phyloP scores from a whole-genome alignment of 30 jellyfish, hydroid and myxozoan species.

The Turritopsis dohrnii region DNA sequence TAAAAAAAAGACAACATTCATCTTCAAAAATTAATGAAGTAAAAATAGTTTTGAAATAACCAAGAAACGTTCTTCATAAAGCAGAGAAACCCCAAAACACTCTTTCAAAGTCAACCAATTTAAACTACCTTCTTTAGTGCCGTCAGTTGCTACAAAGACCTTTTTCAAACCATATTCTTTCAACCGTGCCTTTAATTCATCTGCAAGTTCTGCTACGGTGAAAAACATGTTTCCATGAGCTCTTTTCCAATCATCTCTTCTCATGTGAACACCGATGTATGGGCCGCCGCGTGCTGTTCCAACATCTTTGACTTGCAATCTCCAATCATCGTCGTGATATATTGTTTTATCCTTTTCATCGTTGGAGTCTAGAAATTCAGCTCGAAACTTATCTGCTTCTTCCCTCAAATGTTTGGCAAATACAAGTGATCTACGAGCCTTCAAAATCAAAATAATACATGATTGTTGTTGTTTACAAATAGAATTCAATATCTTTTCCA shows the following conservation, averaged over 20 bases:
- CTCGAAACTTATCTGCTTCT: constrained; percentile 62
- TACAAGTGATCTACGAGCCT: constrained; percentile 90
- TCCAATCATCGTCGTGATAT: constrained; percentile 71
- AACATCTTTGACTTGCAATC: constrained; percentile 64
- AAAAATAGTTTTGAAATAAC: too few species aligned
- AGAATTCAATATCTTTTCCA: too few species aligned
- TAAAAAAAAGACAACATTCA: constrained; percentile 14
- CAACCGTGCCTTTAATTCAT: constrained; percentile 39
- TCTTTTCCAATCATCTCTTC: constrained; percentile 66
- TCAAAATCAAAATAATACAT: too few species aligned
- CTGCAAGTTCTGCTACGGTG: constrained; percentile 47
- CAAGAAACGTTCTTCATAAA: too few species aligned
- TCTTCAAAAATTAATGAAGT: too few species aligned
- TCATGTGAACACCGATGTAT: constrained; percentile 73
- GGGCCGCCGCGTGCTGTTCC: constrained; percentile 90
- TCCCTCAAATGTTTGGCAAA: constrained; percentile 78
- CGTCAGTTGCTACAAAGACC: constrained; percentile 75
- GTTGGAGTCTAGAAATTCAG: constrained; percentile 43
- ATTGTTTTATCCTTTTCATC: constrained; percentile 65
- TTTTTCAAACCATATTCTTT: constrained; percentile 45
- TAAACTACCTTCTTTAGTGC: constrained; percentile 57
- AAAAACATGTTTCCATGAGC: constrained; percentile 66
- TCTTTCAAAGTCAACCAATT: too few species aligned
- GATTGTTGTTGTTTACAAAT: too few species aligned
- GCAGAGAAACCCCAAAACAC: too few species aligned